phyloP scores from a whole-genome alignment of 2,113 vertebrate species.

The Neolamprologus sp. region DNA sequence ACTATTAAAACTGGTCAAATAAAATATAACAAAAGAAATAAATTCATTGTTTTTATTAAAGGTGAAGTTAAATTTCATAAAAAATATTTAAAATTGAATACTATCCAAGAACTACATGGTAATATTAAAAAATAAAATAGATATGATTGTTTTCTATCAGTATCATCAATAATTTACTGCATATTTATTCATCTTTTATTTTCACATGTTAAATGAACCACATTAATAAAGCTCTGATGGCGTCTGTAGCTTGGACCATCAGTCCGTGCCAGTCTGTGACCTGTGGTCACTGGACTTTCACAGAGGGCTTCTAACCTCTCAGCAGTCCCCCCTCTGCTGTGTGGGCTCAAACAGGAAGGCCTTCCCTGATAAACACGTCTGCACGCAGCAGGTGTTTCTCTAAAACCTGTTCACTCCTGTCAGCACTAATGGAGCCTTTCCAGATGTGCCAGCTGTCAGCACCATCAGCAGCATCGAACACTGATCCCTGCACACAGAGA shows the following conservation, averaged over 20 bases:
- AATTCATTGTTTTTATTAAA: background rate
- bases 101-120: background rate
- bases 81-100: background rate
- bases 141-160: background rate
- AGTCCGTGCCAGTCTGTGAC: background rate
- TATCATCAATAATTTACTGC: background rate
- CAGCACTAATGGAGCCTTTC: background rate
- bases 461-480: background rate
- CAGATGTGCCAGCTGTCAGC: background rate
- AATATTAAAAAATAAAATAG: background rate
- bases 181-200: background rate
- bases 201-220: background rate
- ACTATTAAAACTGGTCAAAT: background rate
- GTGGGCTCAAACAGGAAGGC: background rate
- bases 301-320: background rate
- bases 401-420: background rate
- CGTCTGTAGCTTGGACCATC: background rate
- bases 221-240: background rate
- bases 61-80: background rate
- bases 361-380: background rate
- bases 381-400: background rate
- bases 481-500: background rate
- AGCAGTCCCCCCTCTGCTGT: background rate
- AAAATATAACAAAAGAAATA: background rate
- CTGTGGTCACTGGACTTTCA: background rate